A percentile compares a stretch with the other conserved stretches of the same genome.
These are phyloP conservation scores for Chironomus riparius DNA, from an alignment of 2,888 invertebrate genomes.

Conservation along the genomic window DNA sequence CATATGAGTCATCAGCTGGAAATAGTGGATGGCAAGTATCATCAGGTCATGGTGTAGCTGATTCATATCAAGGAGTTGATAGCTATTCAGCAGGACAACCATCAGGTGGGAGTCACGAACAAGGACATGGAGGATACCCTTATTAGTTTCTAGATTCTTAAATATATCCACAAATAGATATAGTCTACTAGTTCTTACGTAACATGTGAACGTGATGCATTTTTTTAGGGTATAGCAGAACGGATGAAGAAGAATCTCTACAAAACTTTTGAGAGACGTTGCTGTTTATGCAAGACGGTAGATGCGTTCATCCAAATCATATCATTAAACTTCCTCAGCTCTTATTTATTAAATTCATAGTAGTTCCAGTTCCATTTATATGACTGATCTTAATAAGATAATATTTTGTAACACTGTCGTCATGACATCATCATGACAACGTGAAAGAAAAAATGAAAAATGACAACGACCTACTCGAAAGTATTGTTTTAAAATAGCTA, in stretches of 20 bases:
- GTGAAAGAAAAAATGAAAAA: not conserved
- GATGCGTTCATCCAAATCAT: not conserved
- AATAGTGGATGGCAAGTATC: constrained; percentile 13
- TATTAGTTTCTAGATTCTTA: not conserved
- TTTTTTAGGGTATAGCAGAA: not conserved
- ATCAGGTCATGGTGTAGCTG: not conserved
- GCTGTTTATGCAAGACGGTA: not conserved
- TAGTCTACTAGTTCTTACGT: not conserved
- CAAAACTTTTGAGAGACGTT: too few species aligned
- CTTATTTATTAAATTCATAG: not conserved
- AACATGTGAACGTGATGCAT: not conserved
- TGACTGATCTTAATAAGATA: not conserved
- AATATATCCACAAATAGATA: not conserved
- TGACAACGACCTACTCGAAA: not conserved
- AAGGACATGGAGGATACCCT: not conserved
- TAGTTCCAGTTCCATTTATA: not conserved
- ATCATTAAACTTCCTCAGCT: not conserved
- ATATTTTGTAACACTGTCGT: not conserved
- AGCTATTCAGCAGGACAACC: not conserved
- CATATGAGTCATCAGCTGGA: not conserved
- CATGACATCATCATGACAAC: not conserved
- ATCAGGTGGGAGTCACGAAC: not conserved
- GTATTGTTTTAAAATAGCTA: not conserved
- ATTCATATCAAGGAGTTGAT: constrained; percentile 17
- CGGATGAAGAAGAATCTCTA: not conserved